Base-by-base conservation (phyloP, 2,113 vertebrate species). In the Scortum barcoo region DNA sequence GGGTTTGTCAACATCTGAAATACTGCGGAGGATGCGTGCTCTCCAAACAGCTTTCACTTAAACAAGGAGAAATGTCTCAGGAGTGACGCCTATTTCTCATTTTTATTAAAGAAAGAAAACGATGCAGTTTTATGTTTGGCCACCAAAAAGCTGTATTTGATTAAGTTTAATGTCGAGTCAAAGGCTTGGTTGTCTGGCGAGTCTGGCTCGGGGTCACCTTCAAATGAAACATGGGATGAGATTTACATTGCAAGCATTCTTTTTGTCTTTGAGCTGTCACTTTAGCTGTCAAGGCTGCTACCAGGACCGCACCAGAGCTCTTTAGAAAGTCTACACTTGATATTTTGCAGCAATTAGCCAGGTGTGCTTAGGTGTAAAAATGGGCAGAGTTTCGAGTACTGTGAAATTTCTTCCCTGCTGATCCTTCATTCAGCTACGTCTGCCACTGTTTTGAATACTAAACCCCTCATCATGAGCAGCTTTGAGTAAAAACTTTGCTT, bases 1-100 rank as follows among this genome's bases (percentile, higher is more conserved):
- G 80, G 78, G 83, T 91, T 91, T 87, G 90, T 88, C 84, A 90
- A 71, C 86, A 89, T 88, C 63, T 78, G 77, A 89, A 81, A 80
- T 69, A 80, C 72, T 60, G 78, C 44, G 26, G 72, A 70, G 81
- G 86, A 87, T 58, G 61, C 50, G 2, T 16, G 62, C 74, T 60
- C 72, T 83, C 65, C 51, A 66, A 86, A 78, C 78, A 87, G 78
- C 71, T 62, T 86, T 87, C 67, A 80, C 67, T 83, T 87, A 70
- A 85, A 89, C 79, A 61, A 72, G 76, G 70, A 82, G 65, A 50
- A 82, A 88, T 83, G 82, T 63, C 77, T 68, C 70, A 80, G 79
- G 48, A 75, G 76, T 1, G 3, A 28, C 11, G 76, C 38, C 63
- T 30, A 17, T 83, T 84, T 88, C 67, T 85, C 56, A 77, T 75